Conservation (phyloP, 2,113 vertebrate species). For the Eonycteris spelaea region DNA sequence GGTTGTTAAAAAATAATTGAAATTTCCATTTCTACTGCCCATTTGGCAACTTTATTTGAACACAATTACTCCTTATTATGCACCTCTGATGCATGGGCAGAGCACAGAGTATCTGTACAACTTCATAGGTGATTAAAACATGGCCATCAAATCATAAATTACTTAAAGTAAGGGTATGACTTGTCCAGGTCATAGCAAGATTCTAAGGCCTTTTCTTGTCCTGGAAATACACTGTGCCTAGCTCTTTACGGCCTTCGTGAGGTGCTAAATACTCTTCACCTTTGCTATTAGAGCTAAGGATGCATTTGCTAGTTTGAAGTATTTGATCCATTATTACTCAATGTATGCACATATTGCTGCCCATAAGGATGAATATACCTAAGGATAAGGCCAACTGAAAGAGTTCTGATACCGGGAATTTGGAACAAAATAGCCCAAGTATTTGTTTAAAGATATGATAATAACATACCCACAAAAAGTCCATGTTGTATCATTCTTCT, state of each 20-base stretch:
- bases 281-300: background rate
- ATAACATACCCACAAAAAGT: background rate
- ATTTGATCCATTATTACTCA: background rate
- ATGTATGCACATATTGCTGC: background rate
- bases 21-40: conserved; percentile 48
- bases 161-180: background rate
- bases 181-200: background rate
- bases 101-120: background rate
- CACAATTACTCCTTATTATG: conserved; percentile 12
- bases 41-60: conserved; percentile 32
- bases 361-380: background rate
- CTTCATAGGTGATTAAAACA: conserved; percentile 9
- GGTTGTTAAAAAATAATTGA: conserved; percentile 67
- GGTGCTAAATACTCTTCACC: background rate
- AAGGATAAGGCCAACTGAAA: background rate
- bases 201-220: background rate
- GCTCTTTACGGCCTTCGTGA: background rate
- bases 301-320: background rate
- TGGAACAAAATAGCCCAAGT: background rate
- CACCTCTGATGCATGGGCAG: background rate
- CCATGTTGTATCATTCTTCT: background rate
- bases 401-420: background rate
- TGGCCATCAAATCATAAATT: background rate
- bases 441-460: background rate
- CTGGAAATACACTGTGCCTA: background rate